phyloP scores from a whole-genome alignment of 2,797 vertebrate species.

The Vipera latastei region DNA sequence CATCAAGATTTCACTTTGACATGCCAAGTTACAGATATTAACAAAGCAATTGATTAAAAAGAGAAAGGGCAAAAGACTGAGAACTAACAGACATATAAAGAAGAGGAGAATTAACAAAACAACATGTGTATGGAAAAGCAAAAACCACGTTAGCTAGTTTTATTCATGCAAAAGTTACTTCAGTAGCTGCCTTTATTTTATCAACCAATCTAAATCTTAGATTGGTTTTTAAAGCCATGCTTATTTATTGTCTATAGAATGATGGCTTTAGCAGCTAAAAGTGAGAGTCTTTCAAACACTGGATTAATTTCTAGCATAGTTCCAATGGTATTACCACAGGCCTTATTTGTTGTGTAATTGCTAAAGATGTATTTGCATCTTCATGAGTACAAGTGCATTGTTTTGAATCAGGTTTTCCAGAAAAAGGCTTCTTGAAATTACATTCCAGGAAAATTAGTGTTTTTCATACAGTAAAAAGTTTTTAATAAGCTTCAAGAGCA shows the following conservation, averaged over 20 bases:
- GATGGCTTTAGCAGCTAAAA: neutral
- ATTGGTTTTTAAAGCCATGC: too few species aligned
- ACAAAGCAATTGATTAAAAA: neutral
- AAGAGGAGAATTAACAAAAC: neutral
- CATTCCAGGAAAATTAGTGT: neutral
- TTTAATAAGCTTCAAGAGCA: neutral
- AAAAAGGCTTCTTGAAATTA: neutral
- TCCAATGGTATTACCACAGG: neutral
- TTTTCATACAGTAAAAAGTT: neutral
- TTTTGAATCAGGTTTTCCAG: neutral
- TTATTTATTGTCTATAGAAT: neutral
- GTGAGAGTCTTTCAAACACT: neutral
- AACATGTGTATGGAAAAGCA: neutral
- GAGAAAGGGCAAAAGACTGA: neutral
- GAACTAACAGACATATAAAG: neutral
- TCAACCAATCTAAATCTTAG: neutral
- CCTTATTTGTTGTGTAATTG: neutral
- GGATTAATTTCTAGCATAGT: neutral
- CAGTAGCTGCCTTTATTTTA: neutral
- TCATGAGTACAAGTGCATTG: neutral
- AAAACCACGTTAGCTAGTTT: neutral
- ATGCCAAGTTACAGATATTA: neutral
- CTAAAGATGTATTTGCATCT: neutral
- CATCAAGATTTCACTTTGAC: constrained; percentile 7
- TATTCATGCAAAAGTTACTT: neutral